Conservation (phyloP, 2,888 invertebrate genomes). For the Heliconius charithonia region DNA sequence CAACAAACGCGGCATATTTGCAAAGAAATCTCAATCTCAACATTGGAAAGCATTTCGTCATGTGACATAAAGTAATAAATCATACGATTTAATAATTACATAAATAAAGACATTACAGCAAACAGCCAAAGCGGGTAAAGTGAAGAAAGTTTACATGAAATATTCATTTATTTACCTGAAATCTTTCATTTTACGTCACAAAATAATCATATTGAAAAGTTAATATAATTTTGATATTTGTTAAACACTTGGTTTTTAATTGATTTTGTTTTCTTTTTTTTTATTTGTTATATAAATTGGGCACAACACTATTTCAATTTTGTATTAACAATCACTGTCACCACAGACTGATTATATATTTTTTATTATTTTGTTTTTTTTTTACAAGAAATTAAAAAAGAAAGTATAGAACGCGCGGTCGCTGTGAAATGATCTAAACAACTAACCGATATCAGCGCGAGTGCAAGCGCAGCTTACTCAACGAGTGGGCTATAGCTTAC, state of each 20-base stretch:
- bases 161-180: constrained; percentile 48
- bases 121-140: constrained; percentile 15
- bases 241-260: not conserved
- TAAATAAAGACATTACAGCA: constrained; percentile 36
- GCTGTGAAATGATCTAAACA: constrained; percentile 45
- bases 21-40: constrained; percentile 23
- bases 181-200: constrained; percentile 45
- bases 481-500: not conserved
- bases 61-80: constrained; percentile 35
- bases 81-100: constrained; percentile 36
- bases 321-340: not conserved
- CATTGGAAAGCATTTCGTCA: constrained; percentile 28
- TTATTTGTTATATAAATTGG: not conserved
- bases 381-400: not conserved
- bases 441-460: constrained; percentile 47
- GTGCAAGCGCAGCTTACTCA: constrained; percentile 44
- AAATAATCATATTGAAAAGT: not conserved
- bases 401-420: constrained; percentile 42
- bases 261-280: too few relatives aligned
- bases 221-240: not conserved
- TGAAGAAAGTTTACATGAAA: constrained; percentile 46
- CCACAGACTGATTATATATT: not conserved
- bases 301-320: constrained; percentile 1
- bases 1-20: constrained; percentile 16
- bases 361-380: constrained; percentile 1